Percentiles rank a stretch among this genome's conserved stretches.
Conservation (phyloP, 2,797 vertebrate species). For the Oreortyx pictus region DNA sequence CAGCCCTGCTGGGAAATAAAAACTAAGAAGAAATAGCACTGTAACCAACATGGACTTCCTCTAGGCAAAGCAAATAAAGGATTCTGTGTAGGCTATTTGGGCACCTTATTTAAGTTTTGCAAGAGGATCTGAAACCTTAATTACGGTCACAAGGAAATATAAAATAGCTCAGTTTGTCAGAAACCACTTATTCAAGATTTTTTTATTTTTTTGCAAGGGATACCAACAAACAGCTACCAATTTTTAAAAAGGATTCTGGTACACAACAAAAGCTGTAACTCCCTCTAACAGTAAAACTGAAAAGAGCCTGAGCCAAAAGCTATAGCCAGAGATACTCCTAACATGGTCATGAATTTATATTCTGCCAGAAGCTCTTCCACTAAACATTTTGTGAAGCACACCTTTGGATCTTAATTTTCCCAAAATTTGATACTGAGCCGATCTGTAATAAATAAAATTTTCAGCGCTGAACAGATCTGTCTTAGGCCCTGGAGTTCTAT, state of each 20-base stretch:
- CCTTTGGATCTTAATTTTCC: neutral
- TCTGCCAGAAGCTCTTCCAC: neutral
- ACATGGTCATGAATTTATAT: neutral
- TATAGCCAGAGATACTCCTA: neutral
- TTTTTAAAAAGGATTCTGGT: neutral
- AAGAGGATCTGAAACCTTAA: constrained; percentile 35
- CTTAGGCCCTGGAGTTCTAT: neutral
- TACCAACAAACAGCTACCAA: neutral
- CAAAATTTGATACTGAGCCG: neutral
- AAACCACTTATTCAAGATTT: neutral
- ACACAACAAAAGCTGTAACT: neutral
- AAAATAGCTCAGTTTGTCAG: neutral
- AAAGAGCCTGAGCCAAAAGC: neutral
- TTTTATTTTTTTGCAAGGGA: neutral
- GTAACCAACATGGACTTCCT: constrained; percentile 34
- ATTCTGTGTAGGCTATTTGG: constrained; percentile 42
- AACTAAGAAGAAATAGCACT: constrained; percentile 21
- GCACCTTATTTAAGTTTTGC: constrained; percentile 55
- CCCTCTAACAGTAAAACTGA: neutral
- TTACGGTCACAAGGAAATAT: neutral
- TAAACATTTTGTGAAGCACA: neutral
- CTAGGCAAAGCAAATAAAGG: constrained; percentile 24
- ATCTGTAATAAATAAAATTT: neutral
- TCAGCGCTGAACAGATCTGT: neutral
- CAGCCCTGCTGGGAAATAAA: constrained; percentile 54